A percentile compares a stretch with the other conserved stretches of the same genome.
Conservation (phyloP, 1,140 invertebrate species). For the Coelopa frigida region DNA sequence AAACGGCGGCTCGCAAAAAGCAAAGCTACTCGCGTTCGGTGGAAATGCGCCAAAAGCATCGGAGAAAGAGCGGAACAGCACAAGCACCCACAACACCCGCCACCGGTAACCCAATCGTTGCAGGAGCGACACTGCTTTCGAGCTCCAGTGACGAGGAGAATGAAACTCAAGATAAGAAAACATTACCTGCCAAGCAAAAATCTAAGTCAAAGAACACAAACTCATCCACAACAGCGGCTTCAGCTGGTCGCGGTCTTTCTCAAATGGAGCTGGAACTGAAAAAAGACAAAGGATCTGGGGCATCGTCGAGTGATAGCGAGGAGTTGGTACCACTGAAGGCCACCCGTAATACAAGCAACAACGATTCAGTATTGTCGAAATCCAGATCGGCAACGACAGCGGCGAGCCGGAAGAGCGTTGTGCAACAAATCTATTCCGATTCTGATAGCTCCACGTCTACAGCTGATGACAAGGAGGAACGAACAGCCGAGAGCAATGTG, state of each 20-base stretch:
- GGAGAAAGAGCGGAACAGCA: conserved; percentile 39
- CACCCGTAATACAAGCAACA: conserved; percentile 33
- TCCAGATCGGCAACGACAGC: conserved; percentile 50
- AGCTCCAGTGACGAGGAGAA: conserved; percentile 43
- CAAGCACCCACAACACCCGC: conserved; percentile 7
- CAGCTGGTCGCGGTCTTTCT: conserved; percentile 24
- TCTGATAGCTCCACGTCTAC: conserved; percentile 29
- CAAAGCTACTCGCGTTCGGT: conserved; percentile 30
- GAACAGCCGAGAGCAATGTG: conserved; percentile 48
- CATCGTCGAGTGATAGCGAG: conserved; percentile 61
- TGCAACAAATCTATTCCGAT: conserved; percentile 37
- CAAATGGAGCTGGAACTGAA: conserved; percentile 60
- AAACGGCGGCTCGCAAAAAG: conserved; percentile 21
- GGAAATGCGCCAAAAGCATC: conserved; percentile 42
- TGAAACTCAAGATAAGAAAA: conserved; percentile 17
- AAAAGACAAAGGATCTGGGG: conserved; percentile 47
- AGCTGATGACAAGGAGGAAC: conserved; percentile 30
- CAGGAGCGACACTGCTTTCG: conserved; percentile 24
- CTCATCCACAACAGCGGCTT: conserved; percentile 14
- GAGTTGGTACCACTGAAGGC: conserved; percentile 56
- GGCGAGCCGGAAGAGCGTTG: conserved; percentile 20
- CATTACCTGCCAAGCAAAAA: conserved; percentile 34
- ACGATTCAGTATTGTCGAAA: conserved; percentile 68
- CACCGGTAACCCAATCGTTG: conserved; percentile 16
- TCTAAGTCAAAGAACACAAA: conserved; percentile 33